These are phyloP conservation scores for Sturnira hondurensis DNA, from an alignment of 2,113 vertebrate species.

Conservation along the genomic window DNA sequence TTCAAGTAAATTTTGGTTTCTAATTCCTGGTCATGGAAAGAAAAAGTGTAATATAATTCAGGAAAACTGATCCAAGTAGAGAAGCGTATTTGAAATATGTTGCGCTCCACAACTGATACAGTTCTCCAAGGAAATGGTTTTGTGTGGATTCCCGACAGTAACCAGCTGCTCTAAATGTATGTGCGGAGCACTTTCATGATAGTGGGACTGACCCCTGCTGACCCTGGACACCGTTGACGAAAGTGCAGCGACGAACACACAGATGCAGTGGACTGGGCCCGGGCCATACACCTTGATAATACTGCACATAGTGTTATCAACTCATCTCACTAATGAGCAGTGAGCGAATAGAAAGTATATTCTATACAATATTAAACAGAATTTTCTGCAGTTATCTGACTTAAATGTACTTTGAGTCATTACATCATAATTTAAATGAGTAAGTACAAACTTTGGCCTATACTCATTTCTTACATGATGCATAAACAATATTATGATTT, in stretches of 20 bases:
- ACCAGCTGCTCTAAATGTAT: neutral
- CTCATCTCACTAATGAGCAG: neutral
- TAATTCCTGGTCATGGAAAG: neutral
- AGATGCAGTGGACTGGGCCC: fast-evolving
- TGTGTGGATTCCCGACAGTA: neutral
- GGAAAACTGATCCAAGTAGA: neutral
- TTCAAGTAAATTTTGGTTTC: neutral
- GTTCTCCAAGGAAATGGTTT: neutral
- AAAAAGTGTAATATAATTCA: neutral
- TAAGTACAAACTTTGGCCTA: neutral
- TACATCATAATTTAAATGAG: neutral
- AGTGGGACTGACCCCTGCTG: neutral
- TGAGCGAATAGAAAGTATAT: neutral
- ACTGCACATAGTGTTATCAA: fast-evolving
- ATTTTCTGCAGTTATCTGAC: neutral
- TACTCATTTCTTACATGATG: neutral
- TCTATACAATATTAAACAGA: neutral
- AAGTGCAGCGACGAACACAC: neutral
- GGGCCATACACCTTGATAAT: fast-evolving
- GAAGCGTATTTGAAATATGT: neutral
- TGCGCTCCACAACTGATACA: neutral
- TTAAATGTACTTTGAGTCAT: neutral
- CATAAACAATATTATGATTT: neutral
- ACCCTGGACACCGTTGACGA: neutral
- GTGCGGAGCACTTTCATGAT: neutral